Base-by-base conservation (phyloP, 2,888 invertebrate species). In the Maniola hyperantus region DNA sequence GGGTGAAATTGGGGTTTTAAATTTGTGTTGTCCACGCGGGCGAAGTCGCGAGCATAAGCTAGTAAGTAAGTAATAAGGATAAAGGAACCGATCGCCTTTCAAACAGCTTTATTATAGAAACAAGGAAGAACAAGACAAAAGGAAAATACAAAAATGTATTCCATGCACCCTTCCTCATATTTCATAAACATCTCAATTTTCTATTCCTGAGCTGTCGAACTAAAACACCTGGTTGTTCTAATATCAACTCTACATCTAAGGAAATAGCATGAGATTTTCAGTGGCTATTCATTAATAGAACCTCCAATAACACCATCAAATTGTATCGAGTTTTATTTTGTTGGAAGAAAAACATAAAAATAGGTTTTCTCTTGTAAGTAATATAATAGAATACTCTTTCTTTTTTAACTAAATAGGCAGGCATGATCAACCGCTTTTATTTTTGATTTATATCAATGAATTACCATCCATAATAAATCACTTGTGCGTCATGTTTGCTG, bases 101-200 rank as follows among this genome's bases (percentile, higher is more conserved):
- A 67, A 54, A 58, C 57, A 64, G 58, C 64, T 67, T 62, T 63
- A 48, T 55, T 67, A 60, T 55, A 67, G 60, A 26, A 15, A 63
- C 53, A 20, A 53, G 63, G 59, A 64, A 34, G n/a, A 60, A 48
- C 33, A 63, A 58, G 65, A 44, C 53, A 51, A 51, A 63, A 62
- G 58, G 58, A 39, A 60, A 65, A 66, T 63, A 60, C 55, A 39
- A 11, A 11, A 39, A 39, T 10, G 5, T 39, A 39, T 67, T 64
- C 67, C 64, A 55, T 42, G 59, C 57, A 63, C 58, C 55, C 46
- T 26, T 42, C 51, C 10, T 51, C 60, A 65, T 59, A 69, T 66
- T 64, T 69, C 50, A 55, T 54, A 59, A 55, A 66, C 59, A 63
- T 69, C 66, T 69, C 51, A 59, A 64, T 60, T 65, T 48, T 65